Evolutionary conservation across 2,113 vertebrate species (phyloP), one percentile per base, ranked within the genome.

Genomic region (Ursus arctos): DNA sequence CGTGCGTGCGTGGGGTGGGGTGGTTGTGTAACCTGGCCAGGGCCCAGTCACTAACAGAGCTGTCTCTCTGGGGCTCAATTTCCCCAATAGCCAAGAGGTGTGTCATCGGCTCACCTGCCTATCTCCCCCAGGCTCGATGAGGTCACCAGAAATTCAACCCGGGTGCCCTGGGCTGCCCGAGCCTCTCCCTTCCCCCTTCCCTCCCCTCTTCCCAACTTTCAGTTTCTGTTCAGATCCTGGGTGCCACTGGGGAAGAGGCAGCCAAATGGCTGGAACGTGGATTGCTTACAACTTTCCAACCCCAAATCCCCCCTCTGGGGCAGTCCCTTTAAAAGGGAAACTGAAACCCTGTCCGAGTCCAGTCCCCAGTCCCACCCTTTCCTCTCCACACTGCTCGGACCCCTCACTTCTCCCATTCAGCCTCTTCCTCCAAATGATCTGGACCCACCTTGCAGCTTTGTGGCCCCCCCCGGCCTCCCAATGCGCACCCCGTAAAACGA

Each of bases 281-380:
- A 85, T 88, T 96, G 74, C 21, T 97, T 74, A 91, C 96, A 95
- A 98, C 86, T 99, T 99, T 93, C 99, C 98, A 94, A 0, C 81
- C 97, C 97, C 98, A 99, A 97, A 96, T 92, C 98, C 98, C 98
- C 85, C 79, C 1, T 15, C 28, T 26, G 47, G 97, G 97, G 84
- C 99, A 98, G 89, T 98, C 96, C 98, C 98, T 98, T 71, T 93
- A 24, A 90, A 98, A 93, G 89, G 36, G 85, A 98, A 98, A 97
- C 93, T 21, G 19, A 97, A 98, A 98, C 67, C 88, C 88, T 40
- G 49, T 24, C 28, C 3, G 7, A 22, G 67, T 6, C 28, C 13
- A 14, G 33, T 61, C 0, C 0, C 14, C 59, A 69, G 59, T 77
- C 43, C 36, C 69, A 14, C 53, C 6, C 22, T 57, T 16, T 65